Conservation (phyloP, 2,888 invertebrate genomes). For the Auanema freiburgensis region DNA sequence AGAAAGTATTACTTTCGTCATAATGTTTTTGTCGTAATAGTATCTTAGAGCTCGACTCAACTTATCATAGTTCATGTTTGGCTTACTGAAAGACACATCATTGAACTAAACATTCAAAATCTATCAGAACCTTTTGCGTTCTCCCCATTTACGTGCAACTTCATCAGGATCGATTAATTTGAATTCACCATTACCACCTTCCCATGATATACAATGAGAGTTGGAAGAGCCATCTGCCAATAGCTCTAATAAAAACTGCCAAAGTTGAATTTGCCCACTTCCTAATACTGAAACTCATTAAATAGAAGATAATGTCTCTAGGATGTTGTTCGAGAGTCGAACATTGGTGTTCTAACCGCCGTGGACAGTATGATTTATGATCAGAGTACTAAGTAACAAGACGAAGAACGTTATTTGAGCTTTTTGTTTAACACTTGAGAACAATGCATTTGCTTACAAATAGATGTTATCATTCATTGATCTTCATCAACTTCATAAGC, state of each 20-base stretch:
- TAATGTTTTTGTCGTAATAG: conserved; percentile 96
- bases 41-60: conserved; percentile 86
- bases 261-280: conserved; percentile 85
- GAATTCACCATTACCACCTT: conserved; percentile 90
- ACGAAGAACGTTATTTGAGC: too few relatives aligned
- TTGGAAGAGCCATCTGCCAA: conserved; percentile 77
- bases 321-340: too few relatives aligned
- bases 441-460: too few relatives aligned
- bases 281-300: conserved; percentile 15
- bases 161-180: conserved; percentile 91
- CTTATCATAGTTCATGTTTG: conserved; percentile 97
- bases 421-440: too few relatives aligned
- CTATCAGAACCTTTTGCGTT: conserved; percentile 77
- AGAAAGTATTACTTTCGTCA: conserved; percentile 75
- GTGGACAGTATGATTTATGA: too few relatives aligned
- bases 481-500: too few relatives aligned
- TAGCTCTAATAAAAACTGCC: conserved; percentile 95
- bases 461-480: too few relatives aligned
- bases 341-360: too few relatives aligned
- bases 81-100: conserved; percentile 72
- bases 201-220: conserved; percentile 77
- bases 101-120: background rate
- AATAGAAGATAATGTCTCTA: too few relatives aligned
- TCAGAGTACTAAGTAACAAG: too few relatives aligned
- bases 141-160: conserved; percentile 86